Evolutionary conservation across 1,140 invertebrate species (phyloP).

Genomic region (Drosophila biarmipes): DNA sequence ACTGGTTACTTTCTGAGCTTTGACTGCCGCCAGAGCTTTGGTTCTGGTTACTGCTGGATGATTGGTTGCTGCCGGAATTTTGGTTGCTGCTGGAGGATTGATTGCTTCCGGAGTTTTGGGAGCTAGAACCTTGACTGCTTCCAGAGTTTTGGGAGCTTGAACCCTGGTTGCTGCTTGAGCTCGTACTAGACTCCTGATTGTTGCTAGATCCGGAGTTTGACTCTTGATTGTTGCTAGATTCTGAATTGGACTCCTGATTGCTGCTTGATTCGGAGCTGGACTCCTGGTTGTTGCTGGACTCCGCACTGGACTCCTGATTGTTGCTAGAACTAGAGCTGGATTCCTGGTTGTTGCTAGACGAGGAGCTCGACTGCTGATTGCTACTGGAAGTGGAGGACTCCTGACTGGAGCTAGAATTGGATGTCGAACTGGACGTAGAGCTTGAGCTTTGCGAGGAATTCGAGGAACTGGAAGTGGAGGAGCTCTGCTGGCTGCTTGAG

Average conservation of each 20-base stretch:
- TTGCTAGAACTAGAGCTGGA: slow-evolving; percentile 44
- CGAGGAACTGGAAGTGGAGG: slow-evolving; percentile 49
- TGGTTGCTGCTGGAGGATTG: slow-evolving; percentile 53
- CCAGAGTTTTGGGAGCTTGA: slow-evolving; percentile 33
- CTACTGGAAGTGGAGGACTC: slow-evolving; percentile 59
- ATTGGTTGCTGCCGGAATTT: slow-evolving; percentile 31
- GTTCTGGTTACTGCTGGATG: slow-evolving; percentile 9
- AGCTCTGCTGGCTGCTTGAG: slow-evolving; percentile 62
- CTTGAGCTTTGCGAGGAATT: slow-evolving; percentile 17
- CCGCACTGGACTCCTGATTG: slow-evolving; percentile 45
- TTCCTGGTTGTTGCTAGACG: slow-evolving; percentile 43
- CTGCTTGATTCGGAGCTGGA: slow-evolving; percentile 36
- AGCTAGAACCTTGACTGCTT: no score
- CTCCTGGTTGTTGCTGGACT: slow-evolving; percentile 42
- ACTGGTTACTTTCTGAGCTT: slow-evolving; percentile 38
- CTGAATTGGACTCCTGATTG: slow-evolving; percentile 28
- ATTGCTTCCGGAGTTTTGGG: slow-evolving; percentile 36
- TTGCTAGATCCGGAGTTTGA: slow-evolving; percentile 35
- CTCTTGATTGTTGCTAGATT: slow-evolving; percentile 36
- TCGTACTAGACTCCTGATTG: slow-evolving; percentile 38
- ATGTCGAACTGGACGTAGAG: slow-evolving; percentile 45
- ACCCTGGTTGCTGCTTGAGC: slow-evolving; percentile 37
- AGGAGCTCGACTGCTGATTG: slow-evolving; percentile 50
- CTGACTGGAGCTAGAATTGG: slow-evolving; percentile 33
- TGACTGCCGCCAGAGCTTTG: slow-evolving; percentile 39